Evolutionary conservation across 1,140 invertebrate genomes (phyloP), one percentile per base, ranked within the genome.

Genomic region (Melipona quadrifasciata): DNA sequence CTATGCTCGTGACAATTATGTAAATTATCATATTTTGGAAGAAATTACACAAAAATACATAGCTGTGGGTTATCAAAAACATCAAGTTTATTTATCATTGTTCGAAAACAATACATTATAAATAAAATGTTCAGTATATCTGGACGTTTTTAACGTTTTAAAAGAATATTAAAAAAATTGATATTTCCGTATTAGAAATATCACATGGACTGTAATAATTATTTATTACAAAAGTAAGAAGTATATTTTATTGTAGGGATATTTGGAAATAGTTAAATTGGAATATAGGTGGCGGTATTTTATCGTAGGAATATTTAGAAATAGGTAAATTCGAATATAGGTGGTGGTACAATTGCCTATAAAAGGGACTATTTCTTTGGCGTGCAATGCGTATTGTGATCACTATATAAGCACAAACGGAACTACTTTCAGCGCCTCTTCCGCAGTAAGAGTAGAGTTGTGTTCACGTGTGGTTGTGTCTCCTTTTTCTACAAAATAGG

Each of bases 401-500:
- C 16, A 72, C 79, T 95, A 95, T 95, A 95, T 95, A 95, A 93
- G 83, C 73, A n/a, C n/a, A n/a, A 27, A 53, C 72, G 80, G 90
- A 67, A 90, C 89, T 89, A 89, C 86, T 93, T 93, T 92, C 91
- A 90, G 85, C 87, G 94, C 95, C 95, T 95, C 95, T 96, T 95
- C 95, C 95, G 95, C 95, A 95, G 95, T 94, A 94, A 94, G 93
- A 95, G 94, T 94, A 95, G 95, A 95, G 95, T 95, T 95, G 94
- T 94, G 93, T 95, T 94, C 93, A 95, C 94, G 95, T 95, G 96
- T 93, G 96, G 95, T 95, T 95, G 95, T 95, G 95, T 95, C 92
- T 94, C 94, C 94, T 93, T 92, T 93, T 94, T 90, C 89, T 88
- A 88, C 76, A 93, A 93, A 95, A 95, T 95, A 96, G 96, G 96